Evolutionary conservation across 2,888 invertebrate genomes (phyloP), one percentile per base, ranked within the genome.

Genomic region (Dynastes maya): DNA sequence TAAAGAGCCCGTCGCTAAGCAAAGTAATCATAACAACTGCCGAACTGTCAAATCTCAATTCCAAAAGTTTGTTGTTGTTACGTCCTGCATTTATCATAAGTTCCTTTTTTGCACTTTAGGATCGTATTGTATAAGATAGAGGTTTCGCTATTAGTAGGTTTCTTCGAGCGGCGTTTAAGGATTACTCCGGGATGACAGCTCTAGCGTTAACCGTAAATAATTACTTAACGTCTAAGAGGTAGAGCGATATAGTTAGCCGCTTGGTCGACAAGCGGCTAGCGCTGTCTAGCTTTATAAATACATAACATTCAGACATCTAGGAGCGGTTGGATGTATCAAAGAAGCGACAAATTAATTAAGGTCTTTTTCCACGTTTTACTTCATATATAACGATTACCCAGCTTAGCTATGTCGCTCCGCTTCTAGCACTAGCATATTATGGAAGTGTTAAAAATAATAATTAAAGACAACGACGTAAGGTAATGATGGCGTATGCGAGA

Each of bases 161-260:
- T 16, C 40, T 53, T n/a, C n/a, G 16, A 22, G 67, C 37, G 45
- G 22, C 67, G 22, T 67, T 67, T 67, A 22, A n/a, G 40, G 67
- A 67, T 67, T 67, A 67, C 67, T 16, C 8, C 45, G 9, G 22
- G 45, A 67, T 67, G 67, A 67, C 67, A 67, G 67, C 22, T 67
- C 40, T 67, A 67, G 40, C 40, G 67, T 40, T 45, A 37, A 13
- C 40, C 67, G 22, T 67, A 67, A 67, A 67, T 67, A 67, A 67
- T 67, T 67, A 45, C 40, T n/a, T 45, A 45, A 45, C 2, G 45
- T 45, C 45, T 45, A 45, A 45, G 8, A 45, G 45, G 11, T 8
- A 45, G 8, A 45, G 53, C 53, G 53, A n/a, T 53, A 16, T 53
- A 16, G n/a, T n/a, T 13, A 9, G 45, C n/a, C 40, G 8, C 1